Base-by-base conservation (phyloP, 2,113 vertebrate genomes). In the Silurus asotus region DNA sequence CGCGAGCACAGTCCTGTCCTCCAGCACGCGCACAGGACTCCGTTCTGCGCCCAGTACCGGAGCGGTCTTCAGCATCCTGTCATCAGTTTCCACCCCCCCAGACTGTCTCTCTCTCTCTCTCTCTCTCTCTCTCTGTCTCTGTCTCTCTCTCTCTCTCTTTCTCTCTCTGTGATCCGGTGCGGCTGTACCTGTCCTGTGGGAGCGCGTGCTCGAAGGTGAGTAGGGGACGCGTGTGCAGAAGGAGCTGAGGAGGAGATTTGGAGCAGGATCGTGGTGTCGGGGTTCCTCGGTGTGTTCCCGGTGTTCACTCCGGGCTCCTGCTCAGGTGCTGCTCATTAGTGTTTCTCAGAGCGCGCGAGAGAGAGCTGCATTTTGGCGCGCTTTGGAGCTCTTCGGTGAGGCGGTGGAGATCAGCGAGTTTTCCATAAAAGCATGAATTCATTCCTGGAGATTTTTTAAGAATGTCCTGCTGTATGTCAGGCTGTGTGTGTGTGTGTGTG, bases 41-140 rank as follows among this genome's bases (percentile, higher is more conserved):
- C 28, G 45, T 59, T 20, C 55, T 28, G 55, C 25, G 15, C 19
- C 25, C 51, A 6, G 28, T 15, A 28, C 25, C n/a, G 15, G n/a
- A 8, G n/a, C 25, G 4, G 53, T 79, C 55, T 0, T 79, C 17
- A 59, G 4, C 72, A 28, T 72, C 85, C 1, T 37, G 8, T 37
- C 5, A 48, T n/a, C 23, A 17, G 59, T 61, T 23, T 19, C 11
- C 70, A 7, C 9, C 45, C 70, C 17, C 9, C 17, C 8, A 48
- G 3, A 48, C 14, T 67, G 6, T 58, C 83, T 84, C 74, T 53
- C 64, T 85, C 55, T 65, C 59, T 77, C 53, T 70, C 37, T 84
- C 55, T 84, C 86, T 51, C 65, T 10, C 76, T 64, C 53, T 51
- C 4, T 81, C 55, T 55, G 81, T 75, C 53, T 37, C 49, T 82